Conservation (phyloP, 1,140 invertebrate genomes). For the Drosophila bifasciata region DNA sequence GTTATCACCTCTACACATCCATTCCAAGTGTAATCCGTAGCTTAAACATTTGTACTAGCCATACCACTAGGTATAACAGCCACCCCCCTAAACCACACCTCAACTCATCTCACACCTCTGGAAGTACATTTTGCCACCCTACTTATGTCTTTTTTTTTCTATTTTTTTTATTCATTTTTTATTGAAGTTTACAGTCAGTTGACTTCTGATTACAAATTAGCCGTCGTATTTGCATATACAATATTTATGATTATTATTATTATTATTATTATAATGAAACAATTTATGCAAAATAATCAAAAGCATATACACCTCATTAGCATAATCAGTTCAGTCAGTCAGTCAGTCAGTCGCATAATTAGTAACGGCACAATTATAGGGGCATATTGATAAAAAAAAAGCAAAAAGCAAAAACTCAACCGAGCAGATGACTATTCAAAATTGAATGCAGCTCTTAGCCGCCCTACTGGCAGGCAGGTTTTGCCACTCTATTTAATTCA, state of each 20-base stretch:
- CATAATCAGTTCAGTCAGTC: constrained; percentile 38
- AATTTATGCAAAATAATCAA: constrained; percentile 45
- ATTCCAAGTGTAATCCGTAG: constrained; percentile 32
- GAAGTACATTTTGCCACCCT: neutral
- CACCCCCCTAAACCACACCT: neutral
- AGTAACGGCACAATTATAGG: constrained; percentile 19
- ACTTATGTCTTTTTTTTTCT: neutral
- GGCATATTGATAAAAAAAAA: constrained; percentile 4
- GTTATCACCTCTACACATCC: neutral
- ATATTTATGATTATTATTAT: constrained; percentile 60
- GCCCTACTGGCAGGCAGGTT: neutral
- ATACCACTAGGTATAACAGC: neutral
- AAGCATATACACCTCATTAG: constrained; percentile 40
- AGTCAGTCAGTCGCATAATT: constrained; percentile 60
- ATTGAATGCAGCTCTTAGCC: no score
- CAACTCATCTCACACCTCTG: no score
- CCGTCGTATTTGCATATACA: constrained; percentile 48
- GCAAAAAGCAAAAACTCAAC: no score
- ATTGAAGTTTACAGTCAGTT: constrained; percentile 42
- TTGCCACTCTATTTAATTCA: constrained; percentile 28
- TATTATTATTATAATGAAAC: constrained; percentile 49
- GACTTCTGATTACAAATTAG: constrained; percentile 62
- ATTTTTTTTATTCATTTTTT: neutral
- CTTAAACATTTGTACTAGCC: constrained; percentile 15
- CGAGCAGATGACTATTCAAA: no score